Base-by-base conservation (phyloP, 2,797 vertebrate species). In the Rhinogobio ventralis region DNA sequence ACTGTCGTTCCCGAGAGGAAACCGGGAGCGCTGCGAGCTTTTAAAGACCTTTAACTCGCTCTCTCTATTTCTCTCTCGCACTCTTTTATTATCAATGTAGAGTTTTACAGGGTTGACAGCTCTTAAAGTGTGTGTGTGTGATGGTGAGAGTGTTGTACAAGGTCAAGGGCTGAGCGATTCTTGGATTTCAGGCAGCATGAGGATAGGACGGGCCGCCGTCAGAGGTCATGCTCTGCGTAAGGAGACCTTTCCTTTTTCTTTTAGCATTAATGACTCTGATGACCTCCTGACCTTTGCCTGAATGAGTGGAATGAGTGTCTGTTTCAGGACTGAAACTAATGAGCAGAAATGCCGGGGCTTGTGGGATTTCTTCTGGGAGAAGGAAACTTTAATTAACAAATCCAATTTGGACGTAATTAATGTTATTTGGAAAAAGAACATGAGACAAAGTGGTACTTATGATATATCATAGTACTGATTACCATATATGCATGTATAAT, bases 1-100 rank as follows among this genome's bases (percentile, higher is more conserved):
- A 90, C 83, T 68, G 66, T 73, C 77, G 0, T 77, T 75, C 71
- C 92, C 92, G 88, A 8, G 84, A 89, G 93, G 91, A 91, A 82
- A 84, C 85, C 87, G 84, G 88, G 92, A 94, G 93, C 93, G 93
- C 91, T 91, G 89, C 86, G 78, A 79, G 89, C 92, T 91, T 93
- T 92, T 83, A 82, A 86, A 88, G 89, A 90, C 79, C 85, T 86
- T 86, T 86, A 72, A 66, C 39, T 84, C 53, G 53, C 64, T 78
- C 73, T 42, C 53, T 72, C 67, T 72, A 53, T 62, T 55, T 79
- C 75, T 53, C 53, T 66, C 67, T 77, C 55, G 20, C 77, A 64
- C 33, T 73, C 30, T 46, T 84, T 68, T 68, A 74, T 55, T 83
- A 11, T 57, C 51, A 67, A 7, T 77, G 60, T 79, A 45, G 71